These are phyloP conservation scores for Empis livida DNA, from an alignment of 2,888 invertebrate species.

Conservation along the genomic window DNA sequence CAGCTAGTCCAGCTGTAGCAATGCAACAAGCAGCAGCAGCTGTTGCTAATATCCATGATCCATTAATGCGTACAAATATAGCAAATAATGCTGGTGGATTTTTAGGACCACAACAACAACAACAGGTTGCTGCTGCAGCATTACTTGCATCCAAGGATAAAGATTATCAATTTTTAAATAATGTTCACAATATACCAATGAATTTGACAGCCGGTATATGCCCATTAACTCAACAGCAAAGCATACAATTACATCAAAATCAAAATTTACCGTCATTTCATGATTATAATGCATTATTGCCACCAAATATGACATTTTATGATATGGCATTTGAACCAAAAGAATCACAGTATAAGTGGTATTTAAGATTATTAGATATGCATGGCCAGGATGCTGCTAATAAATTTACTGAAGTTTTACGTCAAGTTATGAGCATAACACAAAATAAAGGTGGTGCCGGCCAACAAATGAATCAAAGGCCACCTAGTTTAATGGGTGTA, in stretches of 20 bases:
- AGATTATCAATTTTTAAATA: constrained; percentile 45
- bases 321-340: constrained; percentile 44
- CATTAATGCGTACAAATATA: constrained; percentile 15
- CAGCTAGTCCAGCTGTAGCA: constrained; percentile 25
- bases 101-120: constrained; percentile 9
- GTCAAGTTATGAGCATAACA: constrained; percentile 29
- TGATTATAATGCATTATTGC: constrained; percentile 37
- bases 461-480: constrained; percentile 15
- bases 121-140: constrained; percentile 9
- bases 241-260: constrained; percentile 13
- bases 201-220: constrained; percentile 20
- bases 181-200: constrained; percentile 36
- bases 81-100: constrained; percentile 12
- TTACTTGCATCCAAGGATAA: constrained; percentile 28
- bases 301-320: constrained; percentile 42
- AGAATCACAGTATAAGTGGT: constrained; percentile 42
- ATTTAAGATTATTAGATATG: constrained; percentile 40
- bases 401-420: constrained; percentile 38
- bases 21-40: constrained; percentile 20
- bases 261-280: constrained; percentile 17
- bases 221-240: constrained; percentile 18
- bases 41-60: neutral
- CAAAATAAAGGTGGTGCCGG: constrained; percentile 17
- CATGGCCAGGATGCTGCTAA: constrained; percentile 44
- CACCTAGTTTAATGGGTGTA: constrained; percentile 10